Evolutionary conservation across 2,113 vertebrate species (phyloP).

Genomic region (Megaleporinus macrocephalus): DNA sequence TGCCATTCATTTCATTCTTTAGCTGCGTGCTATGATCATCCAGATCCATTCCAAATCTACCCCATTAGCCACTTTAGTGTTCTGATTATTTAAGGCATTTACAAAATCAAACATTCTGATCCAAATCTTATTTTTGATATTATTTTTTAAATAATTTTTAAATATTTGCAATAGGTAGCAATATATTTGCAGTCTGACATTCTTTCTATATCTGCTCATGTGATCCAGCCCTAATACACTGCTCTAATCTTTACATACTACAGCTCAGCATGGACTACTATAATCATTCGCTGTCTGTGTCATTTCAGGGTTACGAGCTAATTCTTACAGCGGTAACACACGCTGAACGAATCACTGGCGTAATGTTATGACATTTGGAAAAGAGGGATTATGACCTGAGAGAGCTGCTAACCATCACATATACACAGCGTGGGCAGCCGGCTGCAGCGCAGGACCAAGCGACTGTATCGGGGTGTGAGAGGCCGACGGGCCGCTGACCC

Average conservation of each 20-base stretch:
- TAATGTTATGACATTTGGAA: conserved; percentile 23
- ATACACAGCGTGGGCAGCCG: conserved; percentile 18
- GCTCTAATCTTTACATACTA: not conserved
- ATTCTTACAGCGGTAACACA: conserved; percentile 10
- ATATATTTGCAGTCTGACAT: not conserved
- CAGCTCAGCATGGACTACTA: not conserved
- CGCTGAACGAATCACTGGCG: conserved; percentile 1
- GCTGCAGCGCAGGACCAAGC: conserved; percentile 6
- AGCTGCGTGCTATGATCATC: too few species aligned
- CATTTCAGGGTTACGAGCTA: conserved; percentile 13
- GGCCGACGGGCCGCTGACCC: conserved; percentile 31
- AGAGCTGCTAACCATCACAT: conserved; percentile 26
- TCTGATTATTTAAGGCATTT: too few species aligned
- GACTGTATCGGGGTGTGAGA: conserved; percentile 4
- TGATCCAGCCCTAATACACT: not conserved
- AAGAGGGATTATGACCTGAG: conserved; percentile 8
- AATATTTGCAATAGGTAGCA: not conserved
- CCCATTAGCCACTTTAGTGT: not conserved
- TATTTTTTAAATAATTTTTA: too few species aligned
- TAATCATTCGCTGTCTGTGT: not conserved
- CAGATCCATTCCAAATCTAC: not conserved
- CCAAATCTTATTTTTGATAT: too few species aligned
- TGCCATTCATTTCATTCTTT: too few species aligned
- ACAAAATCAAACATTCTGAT: not conserved
- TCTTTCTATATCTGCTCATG: not conserved